phyloP scores from a whole-genome alignment of 2,113 vertebrate genomes.

The Caretta caretta region DNA sequence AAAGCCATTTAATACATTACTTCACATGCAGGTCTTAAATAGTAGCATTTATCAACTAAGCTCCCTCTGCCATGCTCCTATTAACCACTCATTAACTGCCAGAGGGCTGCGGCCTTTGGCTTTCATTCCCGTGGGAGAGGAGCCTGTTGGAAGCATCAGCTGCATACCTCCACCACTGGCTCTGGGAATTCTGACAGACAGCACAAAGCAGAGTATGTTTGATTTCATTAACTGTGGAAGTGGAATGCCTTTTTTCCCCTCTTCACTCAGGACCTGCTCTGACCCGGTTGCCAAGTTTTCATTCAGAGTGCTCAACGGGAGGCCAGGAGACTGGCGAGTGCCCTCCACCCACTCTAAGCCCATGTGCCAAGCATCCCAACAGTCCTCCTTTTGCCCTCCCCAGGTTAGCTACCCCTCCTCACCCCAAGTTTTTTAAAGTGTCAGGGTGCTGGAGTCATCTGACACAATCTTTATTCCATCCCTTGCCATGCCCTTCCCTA shows the following conservation, averaged over 20 bases:
- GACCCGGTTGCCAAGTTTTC: background rate
- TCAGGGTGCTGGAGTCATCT: background rate
- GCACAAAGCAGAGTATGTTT: background rate
- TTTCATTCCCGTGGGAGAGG: background rate
- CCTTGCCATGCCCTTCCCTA: background rate
- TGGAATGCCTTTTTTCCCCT: background rate
- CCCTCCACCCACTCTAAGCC: background rate
- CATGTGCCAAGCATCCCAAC: background rate
- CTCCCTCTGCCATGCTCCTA: background rate
- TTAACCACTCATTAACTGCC: background rate
- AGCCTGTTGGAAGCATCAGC: background rate
- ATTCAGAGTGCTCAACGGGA: background rate
- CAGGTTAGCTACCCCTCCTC: background rate
- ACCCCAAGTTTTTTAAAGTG: background rate
- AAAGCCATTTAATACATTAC: background rate
- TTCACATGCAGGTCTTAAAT: background rate
- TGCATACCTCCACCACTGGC: background rate
- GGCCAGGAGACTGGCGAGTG: background rate
- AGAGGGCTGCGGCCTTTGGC: background rate
- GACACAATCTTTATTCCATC: background rate
- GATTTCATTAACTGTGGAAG: accelerated
- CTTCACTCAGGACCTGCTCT: background rate
- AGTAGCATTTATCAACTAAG: background rate
- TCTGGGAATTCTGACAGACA: background rate
- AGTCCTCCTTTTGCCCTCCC: background rate